Conservation (phyloP, 2,797 vertebrate genomes). For the Gephyroberyx darwinii region DNA sequence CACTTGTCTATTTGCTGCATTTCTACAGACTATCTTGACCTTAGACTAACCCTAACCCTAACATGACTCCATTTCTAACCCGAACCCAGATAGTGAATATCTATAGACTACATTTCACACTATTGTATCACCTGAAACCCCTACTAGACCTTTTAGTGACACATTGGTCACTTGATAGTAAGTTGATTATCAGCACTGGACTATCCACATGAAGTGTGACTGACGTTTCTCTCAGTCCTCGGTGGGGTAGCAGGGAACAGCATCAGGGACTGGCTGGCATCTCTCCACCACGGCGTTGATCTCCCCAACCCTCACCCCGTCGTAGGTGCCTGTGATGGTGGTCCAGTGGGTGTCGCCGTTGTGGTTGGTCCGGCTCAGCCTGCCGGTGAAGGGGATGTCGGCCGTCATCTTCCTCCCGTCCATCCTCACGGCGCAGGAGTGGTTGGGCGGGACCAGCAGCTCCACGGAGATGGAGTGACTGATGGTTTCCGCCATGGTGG, state of each 20-base stretch:
- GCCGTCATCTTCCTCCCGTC: slow-evolving; percentile 78
- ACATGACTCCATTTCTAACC: too few relatives aligned
- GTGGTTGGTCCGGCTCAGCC: slow-evolving; percentile 75
- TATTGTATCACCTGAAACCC: too few relatives aligned
- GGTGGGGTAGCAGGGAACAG: slow-evolving; percentile 57
- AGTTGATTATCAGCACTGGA: too few relatives aligned
- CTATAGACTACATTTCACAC: too few relatives aligned
- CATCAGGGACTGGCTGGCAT: slow-evolving; percentile 70
- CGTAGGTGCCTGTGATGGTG: slow-evolving; percentile 70
- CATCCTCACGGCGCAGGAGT: slow-evolving; percentile 76
- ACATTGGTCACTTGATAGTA: too few relatives aligned
- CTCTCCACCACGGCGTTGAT: slow-evolving; percentile 76
- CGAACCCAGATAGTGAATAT: too few relatives aligned
- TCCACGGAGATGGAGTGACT: slow-evolving; percentile 69
- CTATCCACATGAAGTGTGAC: too few relatives aligned
- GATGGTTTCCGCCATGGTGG: slow-evolving; percentile 66
- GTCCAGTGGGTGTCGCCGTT: slow-evolving; percentile 77
- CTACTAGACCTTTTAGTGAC: too few relatives aligned
- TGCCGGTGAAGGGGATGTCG: slow-evolving; percentile 74
- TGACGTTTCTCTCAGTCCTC: slow-evolving; percentile 19
- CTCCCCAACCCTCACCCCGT: slow-evolving; percentile 70
- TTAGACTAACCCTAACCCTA: too few relatives aligned
- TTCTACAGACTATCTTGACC: too few relatives aligned
- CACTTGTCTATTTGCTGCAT: too few relatives aligned
- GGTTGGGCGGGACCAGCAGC: slow-evolving; percentile 72